Percentiles rank a stretch among this genome's conserved stretches.
Evolutionary conservation across 2,797 vertebrate species (phyloP).

Genomic region (Buphagus erythrorhynchus): DNA sequence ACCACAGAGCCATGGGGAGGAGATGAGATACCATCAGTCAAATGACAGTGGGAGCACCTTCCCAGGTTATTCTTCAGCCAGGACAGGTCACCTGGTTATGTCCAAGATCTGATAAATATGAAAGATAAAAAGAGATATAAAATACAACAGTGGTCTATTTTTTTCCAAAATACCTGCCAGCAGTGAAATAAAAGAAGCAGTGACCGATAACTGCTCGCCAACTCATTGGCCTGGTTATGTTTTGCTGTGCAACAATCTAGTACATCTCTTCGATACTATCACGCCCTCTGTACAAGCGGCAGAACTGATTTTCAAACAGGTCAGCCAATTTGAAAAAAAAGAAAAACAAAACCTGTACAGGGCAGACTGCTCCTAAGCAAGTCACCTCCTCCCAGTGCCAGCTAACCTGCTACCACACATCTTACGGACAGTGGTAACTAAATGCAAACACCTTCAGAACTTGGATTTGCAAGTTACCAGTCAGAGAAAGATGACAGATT

Average conservation of each 20-base stretch:
- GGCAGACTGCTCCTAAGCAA: background rate
- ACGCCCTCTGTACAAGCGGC: background rate
- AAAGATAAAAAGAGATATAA: background rate
- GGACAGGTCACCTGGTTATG: background rate
- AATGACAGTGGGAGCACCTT: background rate
- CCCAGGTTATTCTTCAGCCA: background rate
- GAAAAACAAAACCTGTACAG: background rate
- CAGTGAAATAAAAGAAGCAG: background rate
- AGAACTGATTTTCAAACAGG: slow-evolving; percentile 30
- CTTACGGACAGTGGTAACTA: background rate
- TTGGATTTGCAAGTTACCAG: background rate
- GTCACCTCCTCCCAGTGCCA: background rate
- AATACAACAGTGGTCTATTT: background rate
- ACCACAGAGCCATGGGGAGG: background rate
- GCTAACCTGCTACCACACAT: background rate
- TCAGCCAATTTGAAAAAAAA: background rate
- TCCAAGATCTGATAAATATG: slow-evolving; percentile 2
- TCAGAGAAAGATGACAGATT: background rate
- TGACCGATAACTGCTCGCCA: background rate
- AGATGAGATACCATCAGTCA: background rate
- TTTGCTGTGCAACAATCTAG: background rate
- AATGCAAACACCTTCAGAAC: background rate
- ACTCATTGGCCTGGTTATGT: background rate
- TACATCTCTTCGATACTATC: slow-evolving; percentile 11
- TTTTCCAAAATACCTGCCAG: slow-evolving; percentile 40